Evolutionary conservation across 2,797 vertebrate species (phyloP).

Genomic region (Gambelia wislizenii): DNA sequence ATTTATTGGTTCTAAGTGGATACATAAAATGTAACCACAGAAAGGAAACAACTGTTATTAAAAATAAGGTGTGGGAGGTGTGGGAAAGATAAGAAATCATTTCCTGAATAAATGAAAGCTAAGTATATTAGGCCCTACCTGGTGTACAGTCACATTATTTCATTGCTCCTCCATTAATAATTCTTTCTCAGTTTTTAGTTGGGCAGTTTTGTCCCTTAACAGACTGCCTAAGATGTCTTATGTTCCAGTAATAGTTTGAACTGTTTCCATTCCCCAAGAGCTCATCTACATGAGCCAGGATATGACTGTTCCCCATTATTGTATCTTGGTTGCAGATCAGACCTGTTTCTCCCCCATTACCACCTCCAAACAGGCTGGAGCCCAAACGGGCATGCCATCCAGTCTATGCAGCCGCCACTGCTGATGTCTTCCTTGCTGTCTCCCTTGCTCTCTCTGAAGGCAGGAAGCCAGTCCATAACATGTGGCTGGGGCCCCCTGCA

Average conservation of each 20-base stretch:
- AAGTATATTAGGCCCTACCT: not conserved
- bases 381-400: no score
- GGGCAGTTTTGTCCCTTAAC: not conserved
- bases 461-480: no score
- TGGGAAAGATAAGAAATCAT: not conserved
- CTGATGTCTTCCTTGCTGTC: no score
- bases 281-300: no score
- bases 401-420: no score
- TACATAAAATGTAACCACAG: slow-evolving; percentile 45
- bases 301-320: no score
- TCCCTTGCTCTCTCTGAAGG: no score
- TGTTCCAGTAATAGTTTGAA: not conserved
- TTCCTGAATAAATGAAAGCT: not conserved
- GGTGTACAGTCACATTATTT: not conserved
- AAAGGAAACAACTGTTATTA: slow-evolving; percentile 38
- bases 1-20: slow-evolving; percentile 69
- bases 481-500: no score
- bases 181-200: slow-evolving; percentile 10
- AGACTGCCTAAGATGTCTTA: not conserved
- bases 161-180: not conserved
- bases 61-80: not conserved
- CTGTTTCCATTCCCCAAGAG: not conserved
- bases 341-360: no score
- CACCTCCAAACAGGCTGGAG: no score
- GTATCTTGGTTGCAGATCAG: no score